A percentile compares a stretch with the other conserved stretches of the same genome.
These are phyloP conservation scores for Drosophila trichaetosa DNA, from an alignment of 2,888 invertebrate species.

Conservation along the genomic window DNA sequence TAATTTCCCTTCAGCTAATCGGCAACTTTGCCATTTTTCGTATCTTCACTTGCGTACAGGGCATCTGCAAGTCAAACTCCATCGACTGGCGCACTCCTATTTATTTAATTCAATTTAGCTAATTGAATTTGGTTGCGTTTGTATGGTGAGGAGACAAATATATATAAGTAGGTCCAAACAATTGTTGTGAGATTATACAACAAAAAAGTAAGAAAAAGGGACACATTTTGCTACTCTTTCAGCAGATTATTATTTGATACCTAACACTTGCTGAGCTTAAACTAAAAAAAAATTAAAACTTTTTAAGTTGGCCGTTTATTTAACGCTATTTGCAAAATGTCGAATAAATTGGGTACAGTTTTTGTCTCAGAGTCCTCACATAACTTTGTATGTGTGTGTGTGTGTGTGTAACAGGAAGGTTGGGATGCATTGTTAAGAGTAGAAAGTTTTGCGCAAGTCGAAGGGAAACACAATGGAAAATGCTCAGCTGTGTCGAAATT, in stretches of 20 bases:
- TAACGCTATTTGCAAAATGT: neutral
- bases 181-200: neutral
- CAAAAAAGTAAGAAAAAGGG: neutral
- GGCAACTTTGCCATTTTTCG: neutral
- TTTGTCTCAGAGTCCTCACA: neutral
- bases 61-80: neutral
- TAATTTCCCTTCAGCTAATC: neutral
- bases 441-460: neutral
- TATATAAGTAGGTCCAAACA: neutral
- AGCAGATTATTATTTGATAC: neutral
- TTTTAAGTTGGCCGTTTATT: neutral
- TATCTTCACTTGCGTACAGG: neutral
- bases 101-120: constrained; percentile 10
- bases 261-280: neutral
- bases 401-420: neutral
- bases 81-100: neutral
- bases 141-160: neutral
- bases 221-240: neutral
- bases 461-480: neutral
- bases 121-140: constrained; percentile 13
- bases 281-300: neutral
- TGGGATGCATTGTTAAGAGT: neutral
- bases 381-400: neutral
- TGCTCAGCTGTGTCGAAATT: constrained; percentile 58
- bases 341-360: neutral